Conservation (phyloP, 2,888 invertebrate genomes). For the Coleophora deauratella region DNA sequence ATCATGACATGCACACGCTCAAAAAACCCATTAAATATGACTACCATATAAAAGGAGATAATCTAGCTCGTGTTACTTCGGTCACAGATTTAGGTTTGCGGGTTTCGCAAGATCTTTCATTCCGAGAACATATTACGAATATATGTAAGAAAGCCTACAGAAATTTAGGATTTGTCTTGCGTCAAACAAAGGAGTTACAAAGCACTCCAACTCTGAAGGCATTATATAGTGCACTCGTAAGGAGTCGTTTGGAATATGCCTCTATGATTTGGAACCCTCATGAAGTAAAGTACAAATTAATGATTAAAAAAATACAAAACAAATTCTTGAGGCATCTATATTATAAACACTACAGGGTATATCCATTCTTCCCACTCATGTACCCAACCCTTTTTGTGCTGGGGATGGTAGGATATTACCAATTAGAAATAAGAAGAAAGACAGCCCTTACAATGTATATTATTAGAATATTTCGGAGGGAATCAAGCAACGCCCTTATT, state of each 20-base stretch:
- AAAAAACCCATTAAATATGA: neutral
- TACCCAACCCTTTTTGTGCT: too few relatives aligned
- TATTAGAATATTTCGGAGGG: neutral
- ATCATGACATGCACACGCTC: too few relatives aligned
- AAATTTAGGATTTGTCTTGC: neutral
- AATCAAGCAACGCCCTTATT: neutral
- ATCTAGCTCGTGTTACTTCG: too few relatives aligned
- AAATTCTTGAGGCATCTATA: too few relatives aligned
- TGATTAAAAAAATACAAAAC: too few relatives aligned
- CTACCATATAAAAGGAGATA: neutral
- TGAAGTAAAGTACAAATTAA: too few relatives aligned
- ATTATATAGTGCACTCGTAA: neutral
- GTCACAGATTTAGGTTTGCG: too few relatives aligned
- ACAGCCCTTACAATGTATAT: neutral
- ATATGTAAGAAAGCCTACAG: neutral
- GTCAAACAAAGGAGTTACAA: neutral
- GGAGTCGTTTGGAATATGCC: neutral
- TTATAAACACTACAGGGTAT: too few relatives aligned
- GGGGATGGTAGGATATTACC: too few relatives aligned
- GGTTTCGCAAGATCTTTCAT: neutral
- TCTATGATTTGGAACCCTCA: neutral
- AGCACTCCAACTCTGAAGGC: neutral
- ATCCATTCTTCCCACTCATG: too few relatives aligned
- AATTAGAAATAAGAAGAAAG: too few relatives aligned
- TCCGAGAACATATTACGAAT: constrained; percentile 35